Evolutionary conservation across 2,113 vertebrate species (phyloP).

Genomic region (Aegithalos caudatus): DNA sequence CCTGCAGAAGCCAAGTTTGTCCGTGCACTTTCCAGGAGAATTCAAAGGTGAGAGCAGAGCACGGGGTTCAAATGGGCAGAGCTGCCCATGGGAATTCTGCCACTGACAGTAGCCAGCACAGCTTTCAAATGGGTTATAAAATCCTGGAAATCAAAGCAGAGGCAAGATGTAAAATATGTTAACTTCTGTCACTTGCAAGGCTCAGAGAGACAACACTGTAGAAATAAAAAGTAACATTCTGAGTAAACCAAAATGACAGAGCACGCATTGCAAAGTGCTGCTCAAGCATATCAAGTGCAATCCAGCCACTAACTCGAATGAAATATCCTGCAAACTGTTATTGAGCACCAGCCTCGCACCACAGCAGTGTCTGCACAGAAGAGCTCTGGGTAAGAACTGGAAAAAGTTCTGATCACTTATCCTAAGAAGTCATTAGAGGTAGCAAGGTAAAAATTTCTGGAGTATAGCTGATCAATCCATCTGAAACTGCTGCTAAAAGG

Average conservation of each 20-base stretch:
- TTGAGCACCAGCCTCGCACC: background rate
- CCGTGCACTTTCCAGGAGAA: background rate
- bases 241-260: slow-evolving; percentile 36
- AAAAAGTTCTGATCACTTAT: background rate
- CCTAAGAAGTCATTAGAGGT: background rate
- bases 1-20: background rate
- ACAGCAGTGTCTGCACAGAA: background rate
- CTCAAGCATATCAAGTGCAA: background rate
- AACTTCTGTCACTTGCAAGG: background rate
- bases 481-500: slow-evolving; percentile 46
- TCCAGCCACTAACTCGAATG: background rate
- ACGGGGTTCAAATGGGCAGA: background rate
- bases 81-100: background rate
- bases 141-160: background rate
- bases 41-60: background rate
- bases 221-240: slow-evolving; percentile 36
- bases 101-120: background rate
- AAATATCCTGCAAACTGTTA: background rate
- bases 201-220: background rate
- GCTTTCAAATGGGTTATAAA: background rate
- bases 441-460: background rate
- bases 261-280: slow-evolving; percentile 5
- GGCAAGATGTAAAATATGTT: slow-evolving; percentile 2
- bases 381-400: background rate
- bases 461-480: background rate